Evolutionary conservation across 2,113 vertebrate genomes (phyloP).

Genomic region (Alethe diademata): DNA sequence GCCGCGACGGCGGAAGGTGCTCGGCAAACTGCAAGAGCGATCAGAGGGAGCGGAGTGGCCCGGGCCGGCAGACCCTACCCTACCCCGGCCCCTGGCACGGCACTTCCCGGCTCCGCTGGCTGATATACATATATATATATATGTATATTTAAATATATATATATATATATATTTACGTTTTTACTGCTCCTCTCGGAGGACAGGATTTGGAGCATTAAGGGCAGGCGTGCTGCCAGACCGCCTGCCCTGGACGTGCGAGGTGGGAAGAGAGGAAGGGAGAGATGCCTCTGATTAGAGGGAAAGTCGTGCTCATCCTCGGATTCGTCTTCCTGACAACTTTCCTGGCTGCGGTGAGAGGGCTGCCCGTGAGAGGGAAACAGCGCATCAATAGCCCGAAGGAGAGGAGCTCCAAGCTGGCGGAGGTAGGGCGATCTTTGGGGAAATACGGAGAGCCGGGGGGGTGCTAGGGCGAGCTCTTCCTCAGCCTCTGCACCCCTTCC

Average conservation of each 20-base stretch:
- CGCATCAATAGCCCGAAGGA: constrained; percentile 61
- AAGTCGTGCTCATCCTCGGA: constrained; percentile 63
- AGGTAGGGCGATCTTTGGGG: constrained; percentile 66
- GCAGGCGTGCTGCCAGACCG: not conserved
- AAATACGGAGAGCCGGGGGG: not conserved
- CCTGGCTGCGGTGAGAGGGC: constrained; percentile 64
- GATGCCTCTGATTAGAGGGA: constrained; percentile 72
- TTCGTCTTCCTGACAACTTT: constrained; percentile 68
- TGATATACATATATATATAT: not conserved
- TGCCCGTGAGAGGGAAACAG: constrained; percentile 73
- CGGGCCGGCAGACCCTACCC: not conserved
- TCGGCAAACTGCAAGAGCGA: constrained; percentile 3
- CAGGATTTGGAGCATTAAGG: not conserved
- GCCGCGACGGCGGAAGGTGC: not conserved
- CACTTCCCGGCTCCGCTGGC: not conserved
- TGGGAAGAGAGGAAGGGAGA: not conserved
- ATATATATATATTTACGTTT: not conserved
- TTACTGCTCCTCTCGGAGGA: not conserved
- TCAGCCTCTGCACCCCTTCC: not conserved
- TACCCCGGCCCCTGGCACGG: not conserved
- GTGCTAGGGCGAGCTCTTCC: not conserved
- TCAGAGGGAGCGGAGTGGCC: not conserved
- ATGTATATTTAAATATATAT: too few species aligned
- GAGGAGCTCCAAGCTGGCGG: constrained; percentile 37
- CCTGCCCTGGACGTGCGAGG: not conserved